Conservation (phyloP, 2,113 vertebrate species). For the Chlamydotis undulata region DNA sequence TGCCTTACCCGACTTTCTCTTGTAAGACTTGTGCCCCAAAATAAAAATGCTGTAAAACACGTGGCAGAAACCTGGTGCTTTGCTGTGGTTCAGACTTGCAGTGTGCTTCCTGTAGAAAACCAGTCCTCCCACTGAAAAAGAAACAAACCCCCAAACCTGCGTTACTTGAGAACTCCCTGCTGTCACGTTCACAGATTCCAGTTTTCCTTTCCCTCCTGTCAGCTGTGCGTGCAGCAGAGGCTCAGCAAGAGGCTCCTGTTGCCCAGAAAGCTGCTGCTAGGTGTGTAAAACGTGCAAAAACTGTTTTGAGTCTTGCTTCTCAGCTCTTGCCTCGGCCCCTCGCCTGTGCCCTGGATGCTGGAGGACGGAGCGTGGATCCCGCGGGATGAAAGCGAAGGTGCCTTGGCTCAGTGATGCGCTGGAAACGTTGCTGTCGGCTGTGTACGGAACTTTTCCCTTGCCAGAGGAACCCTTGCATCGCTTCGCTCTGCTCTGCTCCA, state of each 20-base stretch:
- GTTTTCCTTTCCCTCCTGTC: neutral
- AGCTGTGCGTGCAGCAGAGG: neutral
- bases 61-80: neutral
- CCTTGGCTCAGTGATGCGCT: neutral
- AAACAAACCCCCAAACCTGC: neutral
- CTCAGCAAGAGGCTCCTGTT: neutral
- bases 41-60: neutral
- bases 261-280: neutral
- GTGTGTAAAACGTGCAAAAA: neutral
- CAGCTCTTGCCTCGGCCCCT: rapidly evolving
- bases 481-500: neutral
- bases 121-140: neutral
- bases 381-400: neutral
- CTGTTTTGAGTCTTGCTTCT: neutral
- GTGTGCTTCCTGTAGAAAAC: neutral
- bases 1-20: conserved; percentile 30
- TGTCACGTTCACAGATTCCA: neutral
- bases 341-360: rapidly evolving
- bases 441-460: rapidly evolving
- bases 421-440: neutral
- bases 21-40: conserved; percentile 8
- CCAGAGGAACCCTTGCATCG: neutral
- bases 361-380: rapidly evolving
- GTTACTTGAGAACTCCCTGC: neutral
- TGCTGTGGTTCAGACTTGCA: neutral